A percentile compares a stretch with the other conserved stretches of the same genome.
These are phyloP conservation scores for Drosophila kanapiae DNA, from an alignment of 1,140 invertebrate genomes.

Conservation along the genomic window DNA sequence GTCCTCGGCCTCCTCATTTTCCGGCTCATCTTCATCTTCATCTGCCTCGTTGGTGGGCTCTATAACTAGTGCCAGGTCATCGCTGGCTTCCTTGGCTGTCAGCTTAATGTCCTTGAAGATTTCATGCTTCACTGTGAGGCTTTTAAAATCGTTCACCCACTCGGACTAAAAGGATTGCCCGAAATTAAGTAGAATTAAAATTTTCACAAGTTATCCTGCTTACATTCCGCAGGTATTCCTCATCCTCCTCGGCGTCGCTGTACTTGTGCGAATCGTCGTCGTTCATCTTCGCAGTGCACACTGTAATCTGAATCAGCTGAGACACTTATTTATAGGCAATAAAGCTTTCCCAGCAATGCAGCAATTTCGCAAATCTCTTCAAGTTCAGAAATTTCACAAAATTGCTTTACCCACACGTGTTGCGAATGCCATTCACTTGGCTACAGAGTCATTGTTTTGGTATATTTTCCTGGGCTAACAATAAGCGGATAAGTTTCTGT, in stretches of 20 bases:
- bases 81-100: slow-evolving; percentile 35
- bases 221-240: slow-evolving; percentile 52
- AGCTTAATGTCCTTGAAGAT: slow-evolving; percentile 65
- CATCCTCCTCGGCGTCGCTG: slow-evolving; percentile 80
- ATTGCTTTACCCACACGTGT: slow-evolving; percentile 28
- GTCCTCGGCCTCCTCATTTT: slow-evolving; percentile 42
- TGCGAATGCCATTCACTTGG: slow-evolving; percentile 37
- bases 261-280: slow-evolving; percentile 70
- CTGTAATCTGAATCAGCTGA: background rate
- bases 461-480: slow-evolving; percentile 34
- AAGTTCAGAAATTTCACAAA: slow-evolving; percentile 30
- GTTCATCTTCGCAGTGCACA: slow-evolving; percentile 34
- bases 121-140: slow-evolving; percentile 63
- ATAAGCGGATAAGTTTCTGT: slow-evolving; percentile 26
- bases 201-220: slow-evolving; percentile 6
- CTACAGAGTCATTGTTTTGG: slow-evolving; percentile 62
- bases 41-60: slow-evolving; percentile 24
- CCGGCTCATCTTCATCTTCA: slow-evolving; percentile 56
- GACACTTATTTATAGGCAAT: slow-evolving; percentile 9
- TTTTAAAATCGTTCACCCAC: slow-evolving; percentile 68
- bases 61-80: slow-evolving; percentile 54
- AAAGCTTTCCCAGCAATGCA: background rate
- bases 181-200: background rate
- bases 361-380: background rate
- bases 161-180: slow-evolving; percentile 46